Percentiles rank a stretch among this genome's conserved stretches.
Evolutionary conservation across 2,888 invertebrate species (phyloP).

Genomic region (Eurois occulta): DNA sequence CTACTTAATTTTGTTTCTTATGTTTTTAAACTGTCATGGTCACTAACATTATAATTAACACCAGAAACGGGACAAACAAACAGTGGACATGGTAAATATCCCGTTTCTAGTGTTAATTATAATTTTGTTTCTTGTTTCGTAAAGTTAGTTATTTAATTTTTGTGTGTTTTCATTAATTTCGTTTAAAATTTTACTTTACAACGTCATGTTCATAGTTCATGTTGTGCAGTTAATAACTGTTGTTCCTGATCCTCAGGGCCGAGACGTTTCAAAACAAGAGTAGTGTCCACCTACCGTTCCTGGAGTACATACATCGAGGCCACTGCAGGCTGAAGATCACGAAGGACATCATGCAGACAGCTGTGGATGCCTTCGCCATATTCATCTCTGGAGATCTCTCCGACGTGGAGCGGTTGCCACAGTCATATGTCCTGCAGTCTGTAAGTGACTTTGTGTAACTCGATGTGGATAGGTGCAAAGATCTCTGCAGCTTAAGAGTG

Average conservation of each 20-base stretch:
- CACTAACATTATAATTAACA: too few species aligned
- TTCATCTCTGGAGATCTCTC: slow-evolving; percentile 77
- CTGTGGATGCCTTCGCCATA: slow-evolving; percentile 84
- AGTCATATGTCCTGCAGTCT: slow-evolving; percentile 80
- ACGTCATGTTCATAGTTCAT: neutral
- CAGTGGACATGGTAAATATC: too few species aligned
- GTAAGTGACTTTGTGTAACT: slow-evolving; percentile 70
- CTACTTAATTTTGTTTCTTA: neutral
- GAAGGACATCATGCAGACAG: slow-evolving; percentile 85
- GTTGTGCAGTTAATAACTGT: neutral
- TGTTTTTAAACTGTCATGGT: too few species aligned
- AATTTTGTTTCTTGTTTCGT: neutral
- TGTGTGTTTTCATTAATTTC: too few species aligned
- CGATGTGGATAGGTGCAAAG: neutral
- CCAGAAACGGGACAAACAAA: too few species aligned
- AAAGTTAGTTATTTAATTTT: neutral
- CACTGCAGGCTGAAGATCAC: slow-evolving; percentile 77
- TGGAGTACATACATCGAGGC: slow-evolving; percentile 76
- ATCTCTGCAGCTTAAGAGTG: neutral
- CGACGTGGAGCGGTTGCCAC: slow-evolving; percentile 78
- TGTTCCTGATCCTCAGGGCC: slow-evolving; percentile 67
- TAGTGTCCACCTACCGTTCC: slow-evolving; percentile 78
- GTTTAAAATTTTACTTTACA: neutral
- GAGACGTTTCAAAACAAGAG: slow-evolving; percentile 78
- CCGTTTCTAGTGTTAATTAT: too few species aligned